Base-by-base conservation (phyloP, 2,113 vertebrate genomes). In the Solenodon paradoxus region DNA sequence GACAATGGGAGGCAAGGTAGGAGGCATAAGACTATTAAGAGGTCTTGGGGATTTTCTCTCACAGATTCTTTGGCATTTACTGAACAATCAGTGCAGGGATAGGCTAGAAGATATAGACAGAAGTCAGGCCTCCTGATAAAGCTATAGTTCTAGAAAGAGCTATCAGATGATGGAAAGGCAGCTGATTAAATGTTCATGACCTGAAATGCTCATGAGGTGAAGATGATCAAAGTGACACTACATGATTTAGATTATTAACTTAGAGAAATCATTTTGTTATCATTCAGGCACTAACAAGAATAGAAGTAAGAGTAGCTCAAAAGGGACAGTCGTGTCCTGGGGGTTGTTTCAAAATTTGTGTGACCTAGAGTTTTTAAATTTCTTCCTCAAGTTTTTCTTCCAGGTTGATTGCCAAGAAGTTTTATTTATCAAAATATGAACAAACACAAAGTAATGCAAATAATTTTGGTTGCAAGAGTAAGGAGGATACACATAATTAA, bases 401-500 rank as follows among this genome's bases (percentile, higher is more conserved):
- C 22, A 88, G 53, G 30, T 10, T 93, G 69, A 59, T 88, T 83
- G 38, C 78, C 63, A 66, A 84, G 47, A 89, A 83, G 32, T 68
- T 93, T 74, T n/a, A 24, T 49, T 93, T 12, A 61, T 94, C 22
- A 57, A 87, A 93, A 84, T 38, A 66, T 19, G 28, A 74, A 55
- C 12, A 90, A 59, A 81, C 19, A 55, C 72, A 20, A 80, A 96
- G n/a, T 64, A 53, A 92, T 77, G 71, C 38, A 49, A 80, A 57
- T 88, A 75, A 79, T 77, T 88, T 49, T 63, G 72, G 64, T 51
- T 80, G 32, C 92, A 63, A 55, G 57, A 75, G 32, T 82, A 32
- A 77, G 83, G 32, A 88, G 40, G 88, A 57, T 13, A 19, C 20
- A 63, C 57, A 85, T 94, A 96, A 93, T 95, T 95, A 83, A 83